These are phyloP conservation scores for Thaleichthys pacificus DNA, from an alignment of 2,797 vertebrate species.

Conservation along the genomic window DNA sequence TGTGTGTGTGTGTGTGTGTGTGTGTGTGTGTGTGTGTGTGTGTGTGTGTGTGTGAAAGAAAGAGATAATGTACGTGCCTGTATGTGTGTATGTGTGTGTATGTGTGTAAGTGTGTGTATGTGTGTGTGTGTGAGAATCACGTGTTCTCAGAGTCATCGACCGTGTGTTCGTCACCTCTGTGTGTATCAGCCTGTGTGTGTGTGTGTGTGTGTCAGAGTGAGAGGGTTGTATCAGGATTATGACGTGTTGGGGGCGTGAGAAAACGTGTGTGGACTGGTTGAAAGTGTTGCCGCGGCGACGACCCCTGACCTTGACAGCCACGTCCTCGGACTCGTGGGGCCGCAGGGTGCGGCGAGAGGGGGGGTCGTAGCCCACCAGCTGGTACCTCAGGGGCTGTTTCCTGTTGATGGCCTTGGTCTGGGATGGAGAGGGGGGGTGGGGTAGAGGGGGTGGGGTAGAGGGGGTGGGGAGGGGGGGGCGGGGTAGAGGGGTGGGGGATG, in stretches of 20 bases:
- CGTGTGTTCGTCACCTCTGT: no score
- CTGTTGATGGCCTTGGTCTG: conserved; percentile 94
- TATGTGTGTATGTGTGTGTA: background rate
- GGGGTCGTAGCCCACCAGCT: conserved; percentile 90
- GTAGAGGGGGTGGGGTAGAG: background rate
- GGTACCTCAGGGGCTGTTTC: conserved; percentile 89
- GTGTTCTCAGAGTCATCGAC: no score
- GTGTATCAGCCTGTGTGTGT: background rate
- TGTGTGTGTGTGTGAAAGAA: background rate
- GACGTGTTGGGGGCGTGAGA: conserved; percentile 18
- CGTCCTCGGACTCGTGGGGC: conserved; percentile 83
- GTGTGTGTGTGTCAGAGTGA: conserved; percentile 5
- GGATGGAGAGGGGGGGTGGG: conserved; percentile 30
- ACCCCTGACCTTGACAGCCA: conserved; percentile 88
- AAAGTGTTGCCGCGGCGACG: conserved; percentile 24
- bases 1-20: background rate
- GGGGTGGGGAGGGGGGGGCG: background rate
- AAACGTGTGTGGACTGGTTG: conserved; percentile 20
- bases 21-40: conserved; percentile 3
- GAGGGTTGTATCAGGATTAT: no score
- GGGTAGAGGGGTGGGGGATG: conserved; percentile 23
- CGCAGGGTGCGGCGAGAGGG: conserved; percentile 77
- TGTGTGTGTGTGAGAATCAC: background rate
- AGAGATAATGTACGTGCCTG: conserved; percentile 2
- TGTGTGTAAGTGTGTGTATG: conserved; percentile 7